Evolutionary conservation across 2,113 vertebrate species (phyloP), one percentile per base, ranked within the genome.

Genomic region (Saguinus midas): DNA sequence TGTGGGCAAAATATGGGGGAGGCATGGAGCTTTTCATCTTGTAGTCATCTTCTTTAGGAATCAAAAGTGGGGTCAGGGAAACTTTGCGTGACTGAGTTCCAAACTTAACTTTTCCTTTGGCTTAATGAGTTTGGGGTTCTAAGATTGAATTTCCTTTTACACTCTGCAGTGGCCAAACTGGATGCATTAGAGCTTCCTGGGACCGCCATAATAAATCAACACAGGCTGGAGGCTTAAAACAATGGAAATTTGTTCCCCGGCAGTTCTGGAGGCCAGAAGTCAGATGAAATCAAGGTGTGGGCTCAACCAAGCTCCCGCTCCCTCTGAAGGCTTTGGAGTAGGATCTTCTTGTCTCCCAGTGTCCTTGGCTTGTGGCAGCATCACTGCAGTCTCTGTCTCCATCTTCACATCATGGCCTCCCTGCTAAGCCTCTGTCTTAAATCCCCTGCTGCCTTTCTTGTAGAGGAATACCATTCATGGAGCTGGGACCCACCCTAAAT

Each of bases 361-460:
- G 0, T 18, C 48, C 37, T 14, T 0, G 10, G 61, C 73, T 40
- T 18, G 4, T 5, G 68, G 55, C 0, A 20, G 18, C 20, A 0
- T 20, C 32, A 5, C 78, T 48, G 13, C 20, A 17, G 0, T 72
- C 43, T 87, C n/a, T 12, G 52, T 6, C 3, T 55, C 85, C 16
- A 21, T 73, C 37, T 25, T 8, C 37, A 1, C 6, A 0, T 10
- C 17, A 13, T 21, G 45, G 13, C 9, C 0, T 61, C 35, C 70
- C 21, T 40, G 3, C 70, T 2, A 4, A 27, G 61, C 27, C 21
- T 27, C 61, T 9, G 20, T 72, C 45, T 58, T 37, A 16, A 21
- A 40, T 58, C 25, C 7, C 35, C 61, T 17, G 48, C 64, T 35
- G 12, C 52, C 29, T 79, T 45, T 43, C 61, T 50, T n/a, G 10